A percentile compares a stretch with the other conserved stretches of the same genome.
Conservation (phyloP, 2,113 vertebrate genomes). For the Tringa solitaria region DNA sequence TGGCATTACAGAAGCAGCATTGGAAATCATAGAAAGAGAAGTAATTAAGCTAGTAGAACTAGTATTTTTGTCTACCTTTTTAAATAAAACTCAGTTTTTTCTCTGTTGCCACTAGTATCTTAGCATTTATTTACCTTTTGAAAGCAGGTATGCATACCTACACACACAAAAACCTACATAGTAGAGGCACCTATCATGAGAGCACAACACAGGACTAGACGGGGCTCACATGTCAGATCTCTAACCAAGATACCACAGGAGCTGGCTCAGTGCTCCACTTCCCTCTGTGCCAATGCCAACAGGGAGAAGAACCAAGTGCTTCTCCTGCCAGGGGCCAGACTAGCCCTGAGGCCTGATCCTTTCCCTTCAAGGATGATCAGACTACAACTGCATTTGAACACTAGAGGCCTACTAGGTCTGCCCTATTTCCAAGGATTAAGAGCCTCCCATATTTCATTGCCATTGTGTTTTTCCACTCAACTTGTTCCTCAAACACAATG, state of each 20-base stretch:
- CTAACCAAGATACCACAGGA: accelerated
- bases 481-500: neutral
- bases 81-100: neutral
- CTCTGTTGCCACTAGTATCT: neutral
- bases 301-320: neutral
- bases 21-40: neutral
- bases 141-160: neutral
- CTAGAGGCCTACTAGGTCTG: neutral
- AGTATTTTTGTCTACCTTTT: neutral
- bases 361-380: neutral
- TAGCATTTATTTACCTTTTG: neutral
- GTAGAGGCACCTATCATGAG: neutral
- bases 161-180: neutral
- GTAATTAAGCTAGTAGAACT: neutral
- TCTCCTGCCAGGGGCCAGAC: neutral
- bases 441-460: neutral
- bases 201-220: neutral
- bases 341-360: neutral
- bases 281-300: neutral
- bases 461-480: neutral
- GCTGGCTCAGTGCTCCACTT: neutral
- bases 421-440: neutral
- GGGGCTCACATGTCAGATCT: neutral
- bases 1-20: neutral
- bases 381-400: neutral